Percentiles rank a stretch among this genome's conserved stretches.
Conservation (phyloP, 2,797 vertebrate genomes). For the Spea hammondii region DNA sequence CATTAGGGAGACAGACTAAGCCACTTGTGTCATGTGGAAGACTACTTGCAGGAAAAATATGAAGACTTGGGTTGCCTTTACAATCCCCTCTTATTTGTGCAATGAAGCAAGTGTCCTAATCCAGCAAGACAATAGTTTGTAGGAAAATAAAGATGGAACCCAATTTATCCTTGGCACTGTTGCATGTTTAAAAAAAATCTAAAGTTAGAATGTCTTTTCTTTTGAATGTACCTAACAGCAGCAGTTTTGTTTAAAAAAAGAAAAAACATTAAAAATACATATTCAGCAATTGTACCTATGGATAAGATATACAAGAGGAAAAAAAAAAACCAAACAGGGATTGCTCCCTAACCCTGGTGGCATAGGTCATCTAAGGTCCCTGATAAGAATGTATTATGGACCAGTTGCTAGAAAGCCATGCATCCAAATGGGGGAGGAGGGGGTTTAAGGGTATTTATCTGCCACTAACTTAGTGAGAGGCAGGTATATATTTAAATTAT, state of each 20-base stretch:
- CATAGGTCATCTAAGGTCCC: neutral
- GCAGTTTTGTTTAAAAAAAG: conserved; percentile 66
- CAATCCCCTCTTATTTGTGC: conserved; percentile 49
- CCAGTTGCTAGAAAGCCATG: neutral
- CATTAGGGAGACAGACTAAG: conserved; percentile 41
- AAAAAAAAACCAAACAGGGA: neutral
- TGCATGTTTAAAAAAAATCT: conserved; percentile 63
- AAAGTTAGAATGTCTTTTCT: conserved; percentile 54
- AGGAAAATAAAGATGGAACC: conserved; percentile 32
- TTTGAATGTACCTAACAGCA: conserved; percentile 67
- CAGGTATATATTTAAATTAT: neutral
- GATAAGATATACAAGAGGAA: conserved; percentile 37
- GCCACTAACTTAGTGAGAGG: neutral
- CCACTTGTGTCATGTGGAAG: conserved; percentile 53
- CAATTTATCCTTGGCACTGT: conserved; percentile 67
- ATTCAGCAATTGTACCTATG: conserved; percentile 71
- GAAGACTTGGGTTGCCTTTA: conserved; percentile 42
- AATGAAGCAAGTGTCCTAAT: conserved; percentile 54
- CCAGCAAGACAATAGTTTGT: conserved; percentile 53
- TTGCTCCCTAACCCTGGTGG: no score
- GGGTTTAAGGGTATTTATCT: neutral
- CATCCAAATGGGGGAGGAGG: no score
- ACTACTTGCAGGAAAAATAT: conserved; percentile 49
- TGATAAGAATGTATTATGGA: neutral
- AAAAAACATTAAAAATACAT: conserved; percentile 66